Evolutionary conservation across 2,113 vertebrate genomes (phyloP).

Genomic region (Benitochromis conjunctus): DNA sequence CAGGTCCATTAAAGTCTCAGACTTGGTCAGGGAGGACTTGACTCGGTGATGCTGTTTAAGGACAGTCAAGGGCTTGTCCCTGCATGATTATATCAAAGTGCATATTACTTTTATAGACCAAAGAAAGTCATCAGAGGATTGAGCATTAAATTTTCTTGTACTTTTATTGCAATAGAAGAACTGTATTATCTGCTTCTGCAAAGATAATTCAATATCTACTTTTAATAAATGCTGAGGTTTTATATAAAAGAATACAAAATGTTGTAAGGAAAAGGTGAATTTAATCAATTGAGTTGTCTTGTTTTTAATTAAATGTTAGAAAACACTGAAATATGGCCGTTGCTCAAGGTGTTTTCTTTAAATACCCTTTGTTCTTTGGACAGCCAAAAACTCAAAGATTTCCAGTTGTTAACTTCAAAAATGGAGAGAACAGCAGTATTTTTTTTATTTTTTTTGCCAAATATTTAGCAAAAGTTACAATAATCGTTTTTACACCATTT

Average conservation of each 20-base stretch:
- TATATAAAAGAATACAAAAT: background rate
- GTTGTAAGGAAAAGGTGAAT: background rate
- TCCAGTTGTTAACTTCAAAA: background rate
- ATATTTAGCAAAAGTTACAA: background rate
- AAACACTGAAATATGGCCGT: background rate
- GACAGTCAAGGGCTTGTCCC: conserved; percentile 34
- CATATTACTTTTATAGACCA: background rate
- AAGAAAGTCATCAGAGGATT: background rate
- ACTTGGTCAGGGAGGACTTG: conserved; percentile 20
- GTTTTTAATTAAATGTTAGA: background rate
- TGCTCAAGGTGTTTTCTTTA: background rate
- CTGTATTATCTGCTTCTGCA: background rate
- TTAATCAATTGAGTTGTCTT: background rate
- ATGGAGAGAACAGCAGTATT: background rate
- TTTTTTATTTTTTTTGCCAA: fast-evolving
- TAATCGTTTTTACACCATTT: background rate
- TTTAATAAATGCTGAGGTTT: background rate
- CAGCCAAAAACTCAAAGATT: background rate
- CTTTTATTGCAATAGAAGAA: background rate
- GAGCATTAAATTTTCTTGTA: fast-evolving
- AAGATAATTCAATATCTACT: background rate
- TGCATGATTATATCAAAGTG: background rate
- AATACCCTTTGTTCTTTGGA: fast-evolving
- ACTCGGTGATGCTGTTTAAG: conserved; percentile 33
- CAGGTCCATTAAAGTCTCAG: conserved; percentile 49